These are phyloP conservation scores for Aphyosemion australe DNA, from an alignment of 2,113 vertebrate species.

Conservation along the genomic window DNA sequence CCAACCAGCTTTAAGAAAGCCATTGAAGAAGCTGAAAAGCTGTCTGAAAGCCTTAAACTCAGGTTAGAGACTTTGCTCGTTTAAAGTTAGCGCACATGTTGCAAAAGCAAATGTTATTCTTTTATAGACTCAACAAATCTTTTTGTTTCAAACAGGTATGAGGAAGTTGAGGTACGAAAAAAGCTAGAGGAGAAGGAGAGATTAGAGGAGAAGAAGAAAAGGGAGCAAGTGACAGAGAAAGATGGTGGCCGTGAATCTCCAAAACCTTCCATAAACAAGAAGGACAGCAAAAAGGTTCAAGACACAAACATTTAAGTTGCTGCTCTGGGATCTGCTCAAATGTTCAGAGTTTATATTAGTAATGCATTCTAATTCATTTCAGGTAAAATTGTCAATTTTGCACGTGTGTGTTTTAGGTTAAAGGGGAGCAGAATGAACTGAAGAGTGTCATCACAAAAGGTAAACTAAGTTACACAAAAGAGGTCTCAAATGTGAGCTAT, in stretches of 20 bases:
- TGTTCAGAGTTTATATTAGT: no score
- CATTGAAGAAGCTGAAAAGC: conserved; percentile 95
- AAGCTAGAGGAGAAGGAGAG: conserved; percentile 92
- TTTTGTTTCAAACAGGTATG: conserved; percentile 83
- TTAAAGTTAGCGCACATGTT: not conserved
- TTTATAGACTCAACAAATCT: not conserved
- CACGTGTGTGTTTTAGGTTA: conserved; percentile 74
- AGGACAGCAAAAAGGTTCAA: conserved; percentile 80
- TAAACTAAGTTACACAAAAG: conserved; percentile 60
- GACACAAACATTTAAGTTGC: not conserved
- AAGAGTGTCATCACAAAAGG: conserved; percentile 81
- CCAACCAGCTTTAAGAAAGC: conserved; percentile 92
- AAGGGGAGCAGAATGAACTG: conserved; percentile 83
- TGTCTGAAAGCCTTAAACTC: conserved; percentile 96
- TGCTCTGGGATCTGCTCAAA: not conserved
- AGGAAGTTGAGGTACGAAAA: conserved; percentile 96
- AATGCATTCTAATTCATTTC: no score
- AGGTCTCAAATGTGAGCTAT: no score
- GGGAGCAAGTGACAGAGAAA: conserved; percentile 80
- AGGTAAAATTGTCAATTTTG: not conserved
- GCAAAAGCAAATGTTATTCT: not conserved
- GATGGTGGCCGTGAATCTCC: conserved; percentile 68
- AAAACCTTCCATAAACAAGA: conserved; percentile 78
- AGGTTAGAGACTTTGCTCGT: conserved; percentile 59
- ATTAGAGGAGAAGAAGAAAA: conserved; percentile 85